Conservation (phyloP, 1,140 invertebrate genomes). For the Chionoecetes opilio region DNA sequence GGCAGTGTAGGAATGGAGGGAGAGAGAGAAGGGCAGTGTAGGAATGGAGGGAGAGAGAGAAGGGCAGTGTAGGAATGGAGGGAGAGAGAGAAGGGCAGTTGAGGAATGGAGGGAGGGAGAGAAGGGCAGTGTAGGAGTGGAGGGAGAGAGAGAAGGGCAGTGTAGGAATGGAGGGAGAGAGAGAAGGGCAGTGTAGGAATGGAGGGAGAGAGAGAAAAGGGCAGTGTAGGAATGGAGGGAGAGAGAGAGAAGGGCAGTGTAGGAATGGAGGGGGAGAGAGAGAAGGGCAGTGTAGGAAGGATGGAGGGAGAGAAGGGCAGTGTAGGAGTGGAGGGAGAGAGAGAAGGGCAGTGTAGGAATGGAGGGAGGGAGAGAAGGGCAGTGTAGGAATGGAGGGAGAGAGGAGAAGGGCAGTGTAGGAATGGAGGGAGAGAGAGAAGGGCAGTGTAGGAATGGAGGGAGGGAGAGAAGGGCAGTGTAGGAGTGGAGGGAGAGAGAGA, state of each 20-base stretch:
- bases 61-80: not conserved
- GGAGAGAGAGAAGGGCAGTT: not conserved
- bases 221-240: not conserved
- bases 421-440: not conserved
- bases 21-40: not conserved
- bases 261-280: no score
- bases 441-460: not conserved
- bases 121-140: not conserved
- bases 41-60: not conserved
- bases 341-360: not conserved
- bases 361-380: not conserved
- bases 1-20: not conserved
- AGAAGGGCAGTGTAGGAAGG: conserved; percentile 24
- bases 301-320: not conserved
- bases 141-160: not conserved
- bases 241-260: not conserved
- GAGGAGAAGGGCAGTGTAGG: not conserved
- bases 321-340: not conserved
- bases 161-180: not conserved
- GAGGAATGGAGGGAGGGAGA: not conserved
- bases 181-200: not conserved
- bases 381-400: not conserved
- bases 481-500: not conserved
- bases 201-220: not conserved
- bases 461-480: not conserved